A percentile compares a stretch with the other conserved stretches of the same genome.
These are phyloP conservation scores for Aporophyla lueneburgensis DNA, from an alignment of 2,888 invertebrate species.

Conservation along the genomic window DNA sequence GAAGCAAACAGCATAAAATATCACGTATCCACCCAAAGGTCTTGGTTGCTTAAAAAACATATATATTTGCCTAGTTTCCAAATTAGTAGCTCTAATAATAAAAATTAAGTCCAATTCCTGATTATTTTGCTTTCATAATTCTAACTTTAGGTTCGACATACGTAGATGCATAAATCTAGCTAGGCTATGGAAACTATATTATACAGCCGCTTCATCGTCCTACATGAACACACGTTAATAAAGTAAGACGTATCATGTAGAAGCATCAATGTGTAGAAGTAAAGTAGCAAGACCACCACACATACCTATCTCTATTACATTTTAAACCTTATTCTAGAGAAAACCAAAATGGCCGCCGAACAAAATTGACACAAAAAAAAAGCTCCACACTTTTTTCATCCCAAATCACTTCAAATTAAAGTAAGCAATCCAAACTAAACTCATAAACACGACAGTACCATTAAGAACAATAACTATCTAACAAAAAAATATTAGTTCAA, in stretches of 20 bases:
- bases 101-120: background rate
- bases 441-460: conserved; percentile 58
- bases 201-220: background rate
- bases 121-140: background rate
- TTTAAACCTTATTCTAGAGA: background rate
- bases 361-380: background rate
- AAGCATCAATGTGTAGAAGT: too few relatives aligned
- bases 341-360: background rate
- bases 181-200: background rate
- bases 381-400: background rate
- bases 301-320: background rate
- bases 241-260: too few relatives aligned
- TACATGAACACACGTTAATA: too few relatives aligned
- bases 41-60: background rate
- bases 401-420: conserved; percentile 34
- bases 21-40: background rate
- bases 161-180: background rate
- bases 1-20: background rate
- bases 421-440: conserved; percentile 50
- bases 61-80: background rate
- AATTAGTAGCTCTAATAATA: background rate
- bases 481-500: conserved; percentile 54
- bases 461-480: conserved; percentile 61
- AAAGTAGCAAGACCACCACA: too few relatives aligned
- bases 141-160: background rate